phyloP scores from a whole-genome alignment of 1,140 invertebrate genomes.

The Coenobita brevimanus region DNA sequence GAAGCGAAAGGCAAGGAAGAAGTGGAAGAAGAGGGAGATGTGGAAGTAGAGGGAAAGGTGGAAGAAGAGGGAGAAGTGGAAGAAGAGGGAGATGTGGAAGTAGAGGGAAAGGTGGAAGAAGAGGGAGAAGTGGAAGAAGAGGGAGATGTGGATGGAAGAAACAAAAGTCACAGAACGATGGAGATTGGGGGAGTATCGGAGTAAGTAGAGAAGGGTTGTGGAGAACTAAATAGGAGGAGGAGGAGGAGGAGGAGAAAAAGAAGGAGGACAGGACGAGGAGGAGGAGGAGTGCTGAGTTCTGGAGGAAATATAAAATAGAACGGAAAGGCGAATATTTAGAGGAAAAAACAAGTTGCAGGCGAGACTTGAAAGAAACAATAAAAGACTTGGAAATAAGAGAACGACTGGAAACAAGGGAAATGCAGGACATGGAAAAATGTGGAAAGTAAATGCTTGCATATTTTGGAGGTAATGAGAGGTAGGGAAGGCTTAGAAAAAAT shows the following conservation, averaged over 20 bases:
- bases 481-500: too few species aligned
- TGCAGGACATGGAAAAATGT: too few species aligned
- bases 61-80: neutral
- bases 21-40: constrained; percentile 10
- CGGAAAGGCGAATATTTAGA: too few species aligned
- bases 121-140: constrained; percentile 30
- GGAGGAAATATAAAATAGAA: neutral
- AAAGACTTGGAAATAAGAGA: neutral
- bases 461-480: too few species aligned
- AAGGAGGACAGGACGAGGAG: neutral
- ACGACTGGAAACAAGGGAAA: neutral
- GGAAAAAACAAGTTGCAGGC: neutral
- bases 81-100: constrained; percentile 2
- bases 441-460: too few species aligned
- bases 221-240: neutral
- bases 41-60: neutral
- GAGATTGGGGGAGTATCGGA: neutral
- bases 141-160: constrained; percentile 21
- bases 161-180: constrained; percentile 3
- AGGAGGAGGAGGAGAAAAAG: neutral
- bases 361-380: neutral
- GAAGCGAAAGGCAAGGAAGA: neutral
- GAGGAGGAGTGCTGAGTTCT: too few species aligned
- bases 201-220: neutral
- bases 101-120: constrained; percentile 24